Conservation (phyloP, 2,888 invertebrate species). For the Agrotis puta region DNA sequence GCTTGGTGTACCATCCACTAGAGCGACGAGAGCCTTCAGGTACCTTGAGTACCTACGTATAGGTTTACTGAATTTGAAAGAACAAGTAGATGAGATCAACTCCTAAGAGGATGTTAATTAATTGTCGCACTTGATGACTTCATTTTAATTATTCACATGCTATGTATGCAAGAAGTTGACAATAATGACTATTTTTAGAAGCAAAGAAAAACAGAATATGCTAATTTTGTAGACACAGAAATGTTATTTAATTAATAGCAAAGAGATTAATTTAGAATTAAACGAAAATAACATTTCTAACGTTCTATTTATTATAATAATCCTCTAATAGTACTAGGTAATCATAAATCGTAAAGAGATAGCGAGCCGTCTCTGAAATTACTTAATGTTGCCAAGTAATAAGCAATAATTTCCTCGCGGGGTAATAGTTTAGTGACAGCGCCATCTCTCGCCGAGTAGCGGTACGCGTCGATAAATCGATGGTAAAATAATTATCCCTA, state of each 20-base stretch:
- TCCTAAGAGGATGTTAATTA: conserved; percentile 15
- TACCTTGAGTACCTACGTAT: neutral
- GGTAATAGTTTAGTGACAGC: conserved; percentile 69
- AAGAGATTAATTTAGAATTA: conserved; percentile 8
- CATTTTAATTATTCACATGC: conserved; percentile 42
- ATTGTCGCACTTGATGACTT: conserved; percentile 42
- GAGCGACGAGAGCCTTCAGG: too few relatives aligned
- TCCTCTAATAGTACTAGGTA: conserved; percentile 47
- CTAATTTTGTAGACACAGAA: neutral
- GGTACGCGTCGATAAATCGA: conserved; percentile 77
- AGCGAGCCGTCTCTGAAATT: conserved; percentile 54
- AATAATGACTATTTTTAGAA: conserved; percentile 3
- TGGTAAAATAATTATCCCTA: conserved; percentile 70
- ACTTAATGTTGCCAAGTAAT: conserved; percentile 64
- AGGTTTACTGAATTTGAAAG: neutral
- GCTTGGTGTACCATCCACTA: too few relatives aligned
- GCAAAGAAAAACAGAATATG: neutral
- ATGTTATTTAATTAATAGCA: neutral
- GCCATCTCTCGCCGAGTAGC: conserved; percentile 87
- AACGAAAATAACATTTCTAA: conserved; percentile 15
- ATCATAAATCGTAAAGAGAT: conserved; percentile 56
- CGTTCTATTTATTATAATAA: conserved; percentile 44
- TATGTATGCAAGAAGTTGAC: conserved; percentile 2
- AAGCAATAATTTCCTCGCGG: conserved; percentile 66
- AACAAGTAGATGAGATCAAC: conserved; percentile 8